Evolutionary conservation across 2,797 vertebrate species (phyloP), one percentile per base, ranked within the genome.

Genomic region (Enteromius mattozi): DNA sequence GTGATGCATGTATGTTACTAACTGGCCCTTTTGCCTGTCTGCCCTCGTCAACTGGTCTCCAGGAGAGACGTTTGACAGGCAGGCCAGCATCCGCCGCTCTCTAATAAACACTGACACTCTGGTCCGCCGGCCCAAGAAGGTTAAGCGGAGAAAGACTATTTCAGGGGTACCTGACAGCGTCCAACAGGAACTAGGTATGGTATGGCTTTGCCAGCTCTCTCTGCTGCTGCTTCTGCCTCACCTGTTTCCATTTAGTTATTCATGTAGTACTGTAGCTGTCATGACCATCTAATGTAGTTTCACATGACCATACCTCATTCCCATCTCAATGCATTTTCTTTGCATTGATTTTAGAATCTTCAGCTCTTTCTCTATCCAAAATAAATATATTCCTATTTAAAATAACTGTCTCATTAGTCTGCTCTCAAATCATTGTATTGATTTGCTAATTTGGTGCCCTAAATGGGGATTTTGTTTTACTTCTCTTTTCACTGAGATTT

Each of bases 121-220:
- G 95, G 96, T 97, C 96, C 98, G 97, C 94, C 96, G 98, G 93
- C 96, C 97, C 96, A 98, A 98, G 97, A 99, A 99, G 96, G 97
- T 99, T 97, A 99, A 96, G 96, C 97, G 98, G 96, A 97, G 98
- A 99, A 99, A 99, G 97, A 99, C 98, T 95, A 99, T 99, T 95
- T 97, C 98, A 97, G 98, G 98, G 94, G 93, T 99, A 92, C 98
- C 98, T 94, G 97, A 99, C 96, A 96, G 94, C 97, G 90, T 99
- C 95, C 96, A 97, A 94, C 96, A 95, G 96, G 97, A 99, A 95
- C 95, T 99, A 99, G 98, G 98, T 99, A 99, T 96, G 97, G 96
- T 93, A 90, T 85, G 85, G 85, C 91, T 89, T 49, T 72, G 81
- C 82, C 76, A 75, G 89, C 83, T 86, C 65, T 68, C 21, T 75